These are phyloP conservation scores for Pangasianodon gigas DNA, from an alignment of 2,113 vertebrate species.

Conservation along the genomic window DNA sequence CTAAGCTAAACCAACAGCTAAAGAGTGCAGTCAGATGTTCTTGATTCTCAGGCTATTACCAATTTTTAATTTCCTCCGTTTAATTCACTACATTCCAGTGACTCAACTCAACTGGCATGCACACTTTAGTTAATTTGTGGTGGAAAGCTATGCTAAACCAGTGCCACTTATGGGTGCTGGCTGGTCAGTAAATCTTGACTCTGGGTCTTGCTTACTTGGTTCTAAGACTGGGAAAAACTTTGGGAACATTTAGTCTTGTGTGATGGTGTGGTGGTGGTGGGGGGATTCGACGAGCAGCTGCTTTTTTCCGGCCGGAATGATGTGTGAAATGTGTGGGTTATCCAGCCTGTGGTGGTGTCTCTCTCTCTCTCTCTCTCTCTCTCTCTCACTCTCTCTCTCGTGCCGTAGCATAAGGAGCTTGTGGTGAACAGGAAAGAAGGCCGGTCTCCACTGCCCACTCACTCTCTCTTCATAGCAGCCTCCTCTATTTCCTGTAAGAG, in stretches of 20 bases:
- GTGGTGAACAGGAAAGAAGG: slow-evolving; percentile 34
- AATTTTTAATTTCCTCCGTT: slow-evolving; percentile 7
- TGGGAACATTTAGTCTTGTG: slow-evolving; percentile 60
- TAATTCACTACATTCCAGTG: background rate
- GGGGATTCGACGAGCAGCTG: slow-evolving; percentile 70
- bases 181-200: background rate
- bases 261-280: slow-evolving; percentile 53
- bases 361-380: background rate
- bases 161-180: background rate
- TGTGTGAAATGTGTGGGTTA: slow-evolving; percentile 73
- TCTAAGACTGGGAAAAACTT: slow-evolving; percentile 52
- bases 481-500: slow-evolving; percentile 35
- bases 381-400: background rate
- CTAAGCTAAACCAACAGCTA: background rate
- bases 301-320: slow-evolving; percentile 63
- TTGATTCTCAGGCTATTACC: background rate
- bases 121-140: background rate
- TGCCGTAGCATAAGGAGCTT: slow-evolving; percentile 33
- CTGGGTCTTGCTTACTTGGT: background rate
- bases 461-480: slow-evolving; percentile 8
- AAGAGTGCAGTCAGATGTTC: background rate
- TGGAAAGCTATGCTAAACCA: slow-evolving; percentile 2
- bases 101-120: background rate
- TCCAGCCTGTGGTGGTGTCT: slow-evolving; percentile 57
- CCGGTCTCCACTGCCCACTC: slow-evolving; percentile 12